Base-by-base conservation (phyloP, 2,888 invertebrate species). In the Melieria omissa region DNA sequence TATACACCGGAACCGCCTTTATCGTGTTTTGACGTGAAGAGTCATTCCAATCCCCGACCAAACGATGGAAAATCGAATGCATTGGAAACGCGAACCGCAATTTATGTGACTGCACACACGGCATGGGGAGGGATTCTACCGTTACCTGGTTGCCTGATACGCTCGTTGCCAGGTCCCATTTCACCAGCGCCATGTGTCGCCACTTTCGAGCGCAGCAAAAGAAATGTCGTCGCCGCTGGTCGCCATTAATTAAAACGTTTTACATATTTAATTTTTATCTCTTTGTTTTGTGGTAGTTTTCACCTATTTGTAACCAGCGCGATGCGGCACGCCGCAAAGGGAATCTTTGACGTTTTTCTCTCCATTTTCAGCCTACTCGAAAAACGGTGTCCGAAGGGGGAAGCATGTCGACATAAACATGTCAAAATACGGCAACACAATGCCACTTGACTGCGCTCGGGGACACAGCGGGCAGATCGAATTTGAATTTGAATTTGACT, bases 181-280 rank as follows among this genome's bases (percentile, higher is more conserved):
- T 3, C 4, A 16, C 55, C 8, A 4, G 29, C 55, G 29, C 55
- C 16, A 55, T 29, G 16, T 4, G 8, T 58, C 12, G 58, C 41
- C 49, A 10, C n/a, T 63, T 4, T 16, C 12, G 5, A 3, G 14
- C 12, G 46, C 14, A 65, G 46, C 12, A 45, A 14, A 65, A 45
- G 14, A 12, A 42, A 68, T 61, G 52, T 52, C 54, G 46, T 9
- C 69, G 46, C 63, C 57, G 57, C 58, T 69, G 62, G 63, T 69
- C 62, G 69, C 47, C 69, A 69, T 69, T 69, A 69, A 69, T 68
- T 74, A 76, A 76, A 76, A 76, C 76, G 70, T 73, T 76, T 75
- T 76, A 76, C 75, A 75, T 74, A 75, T 75, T 54, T 71, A 52
- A 62, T 65, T 71, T 71, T 67, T 64, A 71, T 73, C 55, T 61